Evolutionary conservation across 2,888 invertebrate species (phyloP), one percentile per base, ranked within the genome.

Genomic region (Osmoderma eremita): DNA sequence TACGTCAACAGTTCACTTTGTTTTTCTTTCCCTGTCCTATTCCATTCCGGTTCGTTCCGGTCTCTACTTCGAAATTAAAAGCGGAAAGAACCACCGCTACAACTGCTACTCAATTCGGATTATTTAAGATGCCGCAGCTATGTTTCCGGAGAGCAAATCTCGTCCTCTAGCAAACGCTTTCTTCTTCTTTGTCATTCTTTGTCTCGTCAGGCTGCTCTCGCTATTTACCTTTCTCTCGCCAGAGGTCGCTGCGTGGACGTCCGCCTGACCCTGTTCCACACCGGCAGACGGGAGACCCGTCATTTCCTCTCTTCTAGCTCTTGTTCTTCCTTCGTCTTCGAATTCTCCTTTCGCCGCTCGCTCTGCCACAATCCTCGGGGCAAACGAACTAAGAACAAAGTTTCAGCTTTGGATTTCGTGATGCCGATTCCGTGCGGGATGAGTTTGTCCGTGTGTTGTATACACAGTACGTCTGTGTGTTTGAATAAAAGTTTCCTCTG

Each of bases 341-440:
- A 2, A 17, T 30, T 42, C 42, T 13, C 1, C 42, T 30, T 24
- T 30, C 30, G 30, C 17, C 12, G 17, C 48, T 51, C 38, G 39
- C 41, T 53, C 63, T 62, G 69, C 68, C 71, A 68, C 67, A 70
- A 71, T 73, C 75, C 74, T 72, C 73, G 71, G 72, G 77, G 75
- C 75, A 77, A 76, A 77, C 76, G 76, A 77, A 76, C 75, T 77
- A 75, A 77, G 76, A 76, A 76, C 75, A 75, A 78, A 77, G 76
- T 78, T 78, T 76, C 75, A 70, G 70, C n/a, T n/a, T n/a, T n/a
- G 72, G 75, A 74, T 74, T 74, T 73, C 70, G 71, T 69, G 71
- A 39, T 24, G 45, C 30, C 30, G 18, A 10, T 39, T 30, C 30
- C 30, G 30, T 6, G 42, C 38, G 56, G 30, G 39, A 36, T 38